These are phyloP conservation scores for Marmota monax DNA, from an alignment of 2,113 vertebrate species.

Conservation along the genomic window DNA sequence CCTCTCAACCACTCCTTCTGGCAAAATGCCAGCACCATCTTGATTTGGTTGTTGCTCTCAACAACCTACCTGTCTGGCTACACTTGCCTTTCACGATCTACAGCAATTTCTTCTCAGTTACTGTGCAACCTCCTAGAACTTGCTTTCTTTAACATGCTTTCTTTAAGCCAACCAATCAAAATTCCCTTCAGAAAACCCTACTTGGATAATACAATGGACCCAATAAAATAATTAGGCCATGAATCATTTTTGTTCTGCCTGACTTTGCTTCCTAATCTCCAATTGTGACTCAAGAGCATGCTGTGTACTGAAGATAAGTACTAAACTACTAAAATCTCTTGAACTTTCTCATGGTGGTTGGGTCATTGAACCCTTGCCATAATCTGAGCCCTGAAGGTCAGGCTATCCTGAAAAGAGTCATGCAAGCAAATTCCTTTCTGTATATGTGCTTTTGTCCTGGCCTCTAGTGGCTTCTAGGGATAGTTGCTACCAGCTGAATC, in stretches of 20 bases:
- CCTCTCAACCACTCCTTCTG: too few relatives aligned
- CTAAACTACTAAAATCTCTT: background rate
- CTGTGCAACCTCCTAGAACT: background rate
- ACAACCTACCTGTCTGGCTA: too few relatives aligned
- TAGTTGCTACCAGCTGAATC: background rate
- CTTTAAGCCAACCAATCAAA: background rate
- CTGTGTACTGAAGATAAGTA: background rate
- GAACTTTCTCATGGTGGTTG: background rate
- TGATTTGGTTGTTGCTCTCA: too few relatives aligned
- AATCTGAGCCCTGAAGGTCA: background rate
- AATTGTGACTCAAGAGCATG: background rate
- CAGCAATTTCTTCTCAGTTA: background rate
- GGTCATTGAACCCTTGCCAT: background rate
- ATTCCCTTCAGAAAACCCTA: background rate
- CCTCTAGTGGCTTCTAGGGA: background rate
- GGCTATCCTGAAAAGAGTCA: background rate
- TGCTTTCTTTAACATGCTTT: too few relatives aligned
- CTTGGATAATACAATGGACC: too few relatives aligned
- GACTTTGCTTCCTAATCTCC: background rate
- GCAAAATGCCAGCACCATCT: too few relatives aligned
- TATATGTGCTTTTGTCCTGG: too few relatives aligned
- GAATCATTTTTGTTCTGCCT: background rate
- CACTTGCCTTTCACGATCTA: background rate
- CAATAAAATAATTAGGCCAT: too few relatives aligned
- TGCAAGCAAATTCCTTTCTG: background rate